phyloP scores from a whole-genome alignment of 2,797 vertebrate genomes.

The Setipinna tenuifilis region DNA sequence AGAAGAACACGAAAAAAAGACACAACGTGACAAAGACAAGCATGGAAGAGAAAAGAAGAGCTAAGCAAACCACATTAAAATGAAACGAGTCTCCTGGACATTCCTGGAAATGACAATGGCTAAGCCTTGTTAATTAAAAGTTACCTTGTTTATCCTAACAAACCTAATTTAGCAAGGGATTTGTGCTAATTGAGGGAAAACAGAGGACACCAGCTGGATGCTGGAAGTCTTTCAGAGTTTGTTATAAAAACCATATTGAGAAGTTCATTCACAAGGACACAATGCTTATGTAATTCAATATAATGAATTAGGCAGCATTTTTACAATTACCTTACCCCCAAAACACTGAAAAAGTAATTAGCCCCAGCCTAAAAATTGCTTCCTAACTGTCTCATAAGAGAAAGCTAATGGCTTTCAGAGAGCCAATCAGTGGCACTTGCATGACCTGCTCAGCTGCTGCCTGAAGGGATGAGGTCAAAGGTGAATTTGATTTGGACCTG shows the following conservation, averaged over 20 bases:
- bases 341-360: neutral
- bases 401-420: neutral
- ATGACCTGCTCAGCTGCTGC: neutral
- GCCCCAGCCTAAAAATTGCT: slow-evolving; percentile 6
- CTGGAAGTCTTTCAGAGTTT: neutral
- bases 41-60: neutral
- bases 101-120: neutral
- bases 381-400: neutral
- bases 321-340: neutral
- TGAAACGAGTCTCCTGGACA: neutral
- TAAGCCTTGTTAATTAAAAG: slow-evolving; percentile 17
- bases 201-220: neutral
- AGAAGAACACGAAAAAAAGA: neutral
- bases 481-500: neutral
- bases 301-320: neutral
- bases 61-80: neutral
- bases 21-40: too few relatives aligned
- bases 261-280: slow-evolving; percentile 1
- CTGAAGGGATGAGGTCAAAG: neutral
- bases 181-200: neutral
- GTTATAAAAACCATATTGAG: neutral
- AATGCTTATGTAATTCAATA: neutral
- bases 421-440: neutral
- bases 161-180: slow-evolving; percentile 5
- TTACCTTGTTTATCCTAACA: neutral